Evolutionary conservation across 2,113 vertebrate genomes (phyloP), one percentile per base, ranked within the genome.

Genomic region (Nasalis larvatus): DNA sequence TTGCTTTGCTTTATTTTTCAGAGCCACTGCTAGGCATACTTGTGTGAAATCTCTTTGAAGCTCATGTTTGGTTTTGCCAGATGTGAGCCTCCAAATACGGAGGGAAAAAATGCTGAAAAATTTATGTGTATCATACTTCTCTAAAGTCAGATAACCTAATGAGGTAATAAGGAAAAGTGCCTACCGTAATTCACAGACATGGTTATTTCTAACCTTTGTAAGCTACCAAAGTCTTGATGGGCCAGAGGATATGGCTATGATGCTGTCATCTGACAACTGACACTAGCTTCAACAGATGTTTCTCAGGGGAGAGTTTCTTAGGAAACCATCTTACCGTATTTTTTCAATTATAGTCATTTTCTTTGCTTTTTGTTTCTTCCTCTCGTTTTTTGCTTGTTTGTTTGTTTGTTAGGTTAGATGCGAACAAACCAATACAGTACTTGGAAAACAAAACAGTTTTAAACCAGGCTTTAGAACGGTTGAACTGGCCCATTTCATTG

Each of bases 401-500:
- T 97, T 73, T 56, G 60, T 82, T 11, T 77, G 89, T 17, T 88
- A 99, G 99, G 89, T 98, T 99, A 98, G 93, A 98, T 71, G 97
- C 98, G n/a, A 45, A 97, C 56, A 97, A 98, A 17, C 99, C 99
- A 58, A 97, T 99, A 20, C 95, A 81, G n/a, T 99, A 99, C 81
- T 71, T 96, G 93, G 98, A 99, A 58, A 98, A 99, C 94, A 99
- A 99, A 93, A 97, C 98, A 45, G 95, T 96, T 74, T 98, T 99
- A 82, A 98, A 99, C 52, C 52, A 98, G 81, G 98, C 98, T 42
- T 97, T 99, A 95, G 98, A 98, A 85, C 97, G 98, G 89, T 95
- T 98, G 45, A 98, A 98, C 23, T 99, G 99, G 99, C 99, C 99
- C 37, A 66, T 99, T 97, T 97, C 98, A 21, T 80, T 97, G 78